Evolutionary conservation across 1,140 invertebrate genomes (phyloP), one percentile per base, ranked within the genome.

Genomic region (Drosophila sulfurigaster): DNA sequence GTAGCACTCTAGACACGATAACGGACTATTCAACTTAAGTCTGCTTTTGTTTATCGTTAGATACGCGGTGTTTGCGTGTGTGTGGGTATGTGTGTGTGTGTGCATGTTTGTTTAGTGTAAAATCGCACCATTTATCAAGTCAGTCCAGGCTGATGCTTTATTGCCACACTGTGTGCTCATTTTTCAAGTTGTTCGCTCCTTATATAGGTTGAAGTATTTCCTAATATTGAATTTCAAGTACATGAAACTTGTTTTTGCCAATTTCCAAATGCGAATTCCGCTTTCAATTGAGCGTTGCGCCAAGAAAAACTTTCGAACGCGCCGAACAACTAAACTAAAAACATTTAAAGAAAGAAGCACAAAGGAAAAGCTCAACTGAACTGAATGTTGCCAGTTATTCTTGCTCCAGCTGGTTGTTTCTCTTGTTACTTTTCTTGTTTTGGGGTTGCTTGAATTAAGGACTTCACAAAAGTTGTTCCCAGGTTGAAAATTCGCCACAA

Each of bases 101-200:
- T 46, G 41, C 32, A 45, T 75, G 35, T 72, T 67, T 66, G 77
- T 56, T 74, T 63, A 66, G 74, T 77, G 67, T 85, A 60, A 68
- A 85, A 80, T 82, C 78, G 71, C 67, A 56, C 67, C 73, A 82
- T 82, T 82, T 82, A 85, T 88, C 83, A 82, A 79, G 75, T 57
- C 71, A 13, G 58, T 71, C 41, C 43, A 45, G 60, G 20, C 56
- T 43, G 30, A 51, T 81, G 54, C 70, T 79, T 87, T 79, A 87
- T 76, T 63, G 70, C 79, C 52, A 57, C 43, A 51, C 76, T 64
- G 51, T 73, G 79, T 51, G 64, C 79, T 76, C 71, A 82, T 86
- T 87, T 79, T 72, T 82, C 82, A 86, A 82, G 60, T 15, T 46
- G 62, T 49, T 64, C 56, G 10, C 11, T n/a, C 35, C 25, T 11